These are phyloP conservation scores for Orchesellides sinensis DNA, from an alignment of 2,888 invertebrate genomes.

Conservation along the genomic window DNA sequence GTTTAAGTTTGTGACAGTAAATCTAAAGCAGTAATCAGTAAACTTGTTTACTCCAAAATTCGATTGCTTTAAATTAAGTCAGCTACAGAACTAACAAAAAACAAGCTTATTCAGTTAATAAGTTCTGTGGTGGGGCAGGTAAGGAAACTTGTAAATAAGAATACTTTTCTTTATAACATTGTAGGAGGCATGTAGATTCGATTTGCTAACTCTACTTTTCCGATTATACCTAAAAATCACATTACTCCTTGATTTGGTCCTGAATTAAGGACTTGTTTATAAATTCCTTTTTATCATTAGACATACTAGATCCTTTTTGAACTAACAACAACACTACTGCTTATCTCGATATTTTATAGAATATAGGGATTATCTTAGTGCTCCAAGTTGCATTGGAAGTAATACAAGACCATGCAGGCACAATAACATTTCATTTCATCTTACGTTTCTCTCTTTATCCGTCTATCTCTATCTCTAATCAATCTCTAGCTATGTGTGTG, in stretches of 20 bases:
- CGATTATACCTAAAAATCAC: slow-evolving; percentile 5
- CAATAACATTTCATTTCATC: background rate
- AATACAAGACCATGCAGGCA: background rate
- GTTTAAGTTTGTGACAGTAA: no score
- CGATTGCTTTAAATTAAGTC: no score
- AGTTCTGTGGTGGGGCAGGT: no score
- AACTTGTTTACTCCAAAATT: no score
- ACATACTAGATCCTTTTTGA: background rate
- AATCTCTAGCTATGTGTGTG: background rate
- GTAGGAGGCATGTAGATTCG: background rate
- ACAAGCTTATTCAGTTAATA: no score
- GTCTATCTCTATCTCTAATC: slow-evolving; percentile 3
- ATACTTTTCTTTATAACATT: no score
- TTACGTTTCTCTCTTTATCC: background rate
- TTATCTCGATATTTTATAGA: background rate
- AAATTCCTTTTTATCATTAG: background rate
- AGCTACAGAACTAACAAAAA: no score
- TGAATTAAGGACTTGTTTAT: background rate
- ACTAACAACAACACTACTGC: background rate
- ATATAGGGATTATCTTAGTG: background rate
- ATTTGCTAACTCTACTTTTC: background rate
- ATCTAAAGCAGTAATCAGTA: no score
- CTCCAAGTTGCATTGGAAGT: background rate
- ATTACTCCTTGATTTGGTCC: background rate
- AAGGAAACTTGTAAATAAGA: no score